Percentiles rank a stretch among this genome's conserved stretches.
phyloP scores from a whole-genome alignment of 23 tunicate species.

The Trididemnum clinides region DNA sequence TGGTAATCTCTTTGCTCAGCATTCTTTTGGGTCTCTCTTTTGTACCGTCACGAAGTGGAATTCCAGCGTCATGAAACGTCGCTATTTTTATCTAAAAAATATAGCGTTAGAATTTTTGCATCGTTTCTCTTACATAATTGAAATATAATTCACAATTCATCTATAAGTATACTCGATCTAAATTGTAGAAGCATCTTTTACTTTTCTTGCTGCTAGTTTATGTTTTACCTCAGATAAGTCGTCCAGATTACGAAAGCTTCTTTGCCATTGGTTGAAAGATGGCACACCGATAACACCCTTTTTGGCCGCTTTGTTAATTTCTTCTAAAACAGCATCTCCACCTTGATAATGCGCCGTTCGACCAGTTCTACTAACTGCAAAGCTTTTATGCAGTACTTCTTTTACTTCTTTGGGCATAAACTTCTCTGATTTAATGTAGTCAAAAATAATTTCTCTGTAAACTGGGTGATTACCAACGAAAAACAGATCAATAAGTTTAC shows the following conservation, averaged over 20 bases:
- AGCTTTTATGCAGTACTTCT: neutral
- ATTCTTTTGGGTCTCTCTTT: no score
- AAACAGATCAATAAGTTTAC: neutral
- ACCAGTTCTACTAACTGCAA: slow-evolving; percentile 1
- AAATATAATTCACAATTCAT: no score
- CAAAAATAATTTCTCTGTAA: neutral
- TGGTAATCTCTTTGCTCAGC: no score
- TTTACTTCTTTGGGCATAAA: neutral
- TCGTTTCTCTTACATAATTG: no score
- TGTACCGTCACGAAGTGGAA: no score
- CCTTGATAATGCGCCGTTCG: neutral
- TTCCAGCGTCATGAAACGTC: no score
- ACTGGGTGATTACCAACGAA: neutral
- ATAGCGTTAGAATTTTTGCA: no score
- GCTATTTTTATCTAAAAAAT: no score
- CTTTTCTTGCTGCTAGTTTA: no score
- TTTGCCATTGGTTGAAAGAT: neutral
- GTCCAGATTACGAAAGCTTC: neutral
- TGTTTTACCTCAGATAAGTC: neutral
- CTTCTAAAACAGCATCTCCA: slow-evolving; percentile 19
- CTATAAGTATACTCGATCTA: no score
- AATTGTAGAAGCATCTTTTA: no score
- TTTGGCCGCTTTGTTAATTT: slow-evolving; percentile 14
- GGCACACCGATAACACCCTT: neutral
- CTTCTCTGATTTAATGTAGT: neutral